Conservation (phyloP, 1,140 invertebrate genomes). For the Amyelois transitella region DNA sequence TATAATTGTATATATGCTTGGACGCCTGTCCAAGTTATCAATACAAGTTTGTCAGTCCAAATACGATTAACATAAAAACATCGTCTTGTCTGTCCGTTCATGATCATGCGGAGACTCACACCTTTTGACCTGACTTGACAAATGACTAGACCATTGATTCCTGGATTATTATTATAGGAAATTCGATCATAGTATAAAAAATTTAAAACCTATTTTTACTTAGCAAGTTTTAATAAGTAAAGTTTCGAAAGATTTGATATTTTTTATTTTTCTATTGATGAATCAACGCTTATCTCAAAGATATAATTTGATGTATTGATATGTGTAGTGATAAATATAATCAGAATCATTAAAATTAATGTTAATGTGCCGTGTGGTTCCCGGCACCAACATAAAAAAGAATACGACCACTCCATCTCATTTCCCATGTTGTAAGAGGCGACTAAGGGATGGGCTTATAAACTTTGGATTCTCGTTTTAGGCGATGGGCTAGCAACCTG, state of each 20-base stretch:
- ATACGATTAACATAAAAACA: conserved; percentile 29
- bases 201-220: not conserved
- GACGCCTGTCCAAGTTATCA: not conserved
- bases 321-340: not conserved
- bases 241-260: not conserved
- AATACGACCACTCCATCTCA: too few species aligned
- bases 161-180: not conserved
- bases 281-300: not conserved
- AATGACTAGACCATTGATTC: conserved; percentile 23
- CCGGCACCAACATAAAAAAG: not conserved
- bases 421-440: too few species aligned
- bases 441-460: too few species aligned
- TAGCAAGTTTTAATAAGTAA: not conserved
- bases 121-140: conserved; percentile 46
- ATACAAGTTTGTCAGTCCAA: not conserved
- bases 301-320: not conserved
- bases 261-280: not conserved
- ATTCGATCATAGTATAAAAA: not conserved
- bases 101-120: conserved; percentile 43
- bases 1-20: not conserved
- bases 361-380: not conserved
- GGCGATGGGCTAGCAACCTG: too few species aligned
- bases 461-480: too few species aligned
- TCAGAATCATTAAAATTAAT: not conserved
- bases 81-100: conserved; percentile 39